A percentile compares a stretch with the other conserved stretches of the same genome.
Evolutionary conservation across 2,888 invertebrate genomes (phyloP).

Genomic region (Oxyteleia sp.): DNA sequence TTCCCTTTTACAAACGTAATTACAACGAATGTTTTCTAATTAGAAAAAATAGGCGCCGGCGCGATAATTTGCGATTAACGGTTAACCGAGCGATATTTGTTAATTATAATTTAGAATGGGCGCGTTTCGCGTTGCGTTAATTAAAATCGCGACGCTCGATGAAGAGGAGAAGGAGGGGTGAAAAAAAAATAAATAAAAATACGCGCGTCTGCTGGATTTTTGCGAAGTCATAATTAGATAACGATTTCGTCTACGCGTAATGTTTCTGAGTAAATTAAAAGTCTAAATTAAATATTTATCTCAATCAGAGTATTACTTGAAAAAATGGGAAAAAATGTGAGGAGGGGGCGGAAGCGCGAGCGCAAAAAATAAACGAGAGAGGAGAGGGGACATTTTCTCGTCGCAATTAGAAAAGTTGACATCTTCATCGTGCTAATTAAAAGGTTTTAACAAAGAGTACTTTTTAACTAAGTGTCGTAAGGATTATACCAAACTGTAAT

Average conservation of each 20-base stretch:
- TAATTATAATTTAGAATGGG: background rate
- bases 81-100: background rate
- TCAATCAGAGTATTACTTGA: conserved; percentile 59
- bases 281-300: conserved; percentile 56
- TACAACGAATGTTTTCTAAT: conserved; percentile 24
- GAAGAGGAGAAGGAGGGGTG: too few species aligned
- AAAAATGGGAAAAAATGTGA: too few species aligned
- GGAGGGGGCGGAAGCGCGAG: too few species aligned
- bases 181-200: too few species aligned
- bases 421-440: too few species aligned
- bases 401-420: too few species aligned
- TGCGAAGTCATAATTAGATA: conserved; percentile 23
- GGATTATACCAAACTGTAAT: too few species aligned
- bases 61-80: background rate
- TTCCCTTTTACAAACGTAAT: conserved; percentile 19
- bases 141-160: background rate
- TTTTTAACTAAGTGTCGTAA: too few species aligned
- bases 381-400: too few species aligned
- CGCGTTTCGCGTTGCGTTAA: background rate
- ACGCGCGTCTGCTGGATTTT: too few species aligned
- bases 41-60: background rate
- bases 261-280: conserved; percentile 48
- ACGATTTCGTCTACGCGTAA: conserved; percentile 21
- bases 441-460: too few species aligned
- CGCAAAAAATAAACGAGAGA: too few species aligned